These are phyloP conservation scores for Zingel zingel DNA, from an alignment of 2,113 vertebrate species.

Conservation along the genomic window DNA sequence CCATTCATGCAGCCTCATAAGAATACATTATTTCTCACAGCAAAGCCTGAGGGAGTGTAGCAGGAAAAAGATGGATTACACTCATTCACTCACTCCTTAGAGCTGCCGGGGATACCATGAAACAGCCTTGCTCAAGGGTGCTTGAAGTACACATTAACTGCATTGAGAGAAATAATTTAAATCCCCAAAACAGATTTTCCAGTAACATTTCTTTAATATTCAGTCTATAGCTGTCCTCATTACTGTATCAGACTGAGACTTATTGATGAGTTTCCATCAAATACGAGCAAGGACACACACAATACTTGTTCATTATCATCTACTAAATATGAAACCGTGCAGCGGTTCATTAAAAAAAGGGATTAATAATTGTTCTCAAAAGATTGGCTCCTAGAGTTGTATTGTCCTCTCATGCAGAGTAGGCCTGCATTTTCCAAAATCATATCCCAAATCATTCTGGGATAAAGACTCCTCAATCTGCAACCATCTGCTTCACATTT, in stretches of 20 bases:
- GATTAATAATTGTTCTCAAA: constrained; percentile 1
- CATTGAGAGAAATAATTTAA: neutral
- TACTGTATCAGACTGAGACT: constrained; percentile 3
- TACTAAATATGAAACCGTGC: constrained; percentile 2
- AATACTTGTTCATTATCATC: constrained; percentile 8
- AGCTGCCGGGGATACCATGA: constrained; percentile 5
- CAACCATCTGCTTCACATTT: constrained; percentile 39
- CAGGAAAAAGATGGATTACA: constrained; percentile 21
- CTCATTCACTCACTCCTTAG: constrained; percentile 6
- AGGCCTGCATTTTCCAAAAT: constrained; percentile 22
- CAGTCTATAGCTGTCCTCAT: neutral
- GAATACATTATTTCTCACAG: constrained; percentile 25
- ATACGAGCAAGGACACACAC: neutral
- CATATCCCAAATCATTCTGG: constrained; percentile 5
- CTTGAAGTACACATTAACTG: constrained; percentile 14
- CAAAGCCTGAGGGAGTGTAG: neutral
- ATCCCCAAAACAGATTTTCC: neutral
- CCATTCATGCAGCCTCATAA: constrained; percentile 8
- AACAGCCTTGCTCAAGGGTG: constrained; percentile 22
- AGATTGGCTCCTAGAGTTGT: neutral
- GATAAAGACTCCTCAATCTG: constrained; percentile 19
- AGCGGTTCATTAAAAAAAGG: neutral
- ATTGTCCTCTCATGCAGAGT: neutral
- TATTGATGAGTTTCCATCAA: constrained; percentile 19
- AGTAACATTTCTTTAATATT: neutral